Evolutionary conservation across 2,113 vertebrate genomes (phyloP), one percentile per base, ranked within the genome.

Genomic region (Neodon shergylaensis): DNA sequence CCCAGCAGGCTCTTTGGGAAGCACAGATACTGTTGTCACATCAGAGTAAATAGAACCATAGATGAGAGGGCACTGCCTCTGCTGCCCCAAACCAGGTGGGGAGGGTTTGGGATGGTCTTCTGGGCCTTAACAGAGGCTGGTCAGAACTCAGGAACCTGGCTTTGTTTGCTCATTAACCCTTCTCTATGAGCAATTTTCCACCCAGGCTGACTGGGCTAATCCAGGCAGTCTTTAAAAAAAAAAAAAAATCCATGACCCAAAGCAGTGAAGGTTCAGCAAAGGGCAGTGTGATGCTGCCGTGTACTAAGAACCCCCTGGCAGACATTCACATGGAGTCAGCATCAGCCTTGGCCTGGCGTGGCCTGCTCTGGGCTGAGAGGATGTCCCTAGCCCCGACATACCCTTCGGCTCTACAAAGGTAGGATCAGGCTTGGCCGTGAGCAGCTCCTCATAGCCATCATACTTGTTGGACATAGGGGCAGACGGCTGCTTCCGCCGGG

Each of bases 321-420:
- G 63, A 77, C n/a, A 63, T 39, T 76, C 28, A 78, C 44, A 36
- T n/a, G 79, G 49, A 89, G 33, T 39, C 36, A 70, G 61, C 83
- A 65, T 36, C 88, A 70, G 33, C 74, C 17, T 44, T 44, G 52
- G 86, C 76, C 82, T 49, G 22, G 70, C 58, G 26, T 72, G 73
- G 74, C n/a, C 52, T 87, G 42, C 33, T 81, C 42, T 61, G 21
- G 47, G 65, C 70, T 36, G 26, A 21, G 44, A 31, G 88, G 58
- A 79, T 7, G 36, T 8, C 78, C 73, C 68, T 33, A 21, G 73
- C 22, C 28, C n/a, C 28, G 72, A 47, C 98, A 97, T 97, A 99
- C 99, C 99, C 19, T 98, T 84, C 0, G 98, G 98, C 90, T 98
- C 98, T 0, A 94, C 36, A 61, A 98, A 98, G 89, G 98, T 94